Conservation (phyloP, 2,888 invertebrate genomes). For the Melanargia galathea region DNA sequence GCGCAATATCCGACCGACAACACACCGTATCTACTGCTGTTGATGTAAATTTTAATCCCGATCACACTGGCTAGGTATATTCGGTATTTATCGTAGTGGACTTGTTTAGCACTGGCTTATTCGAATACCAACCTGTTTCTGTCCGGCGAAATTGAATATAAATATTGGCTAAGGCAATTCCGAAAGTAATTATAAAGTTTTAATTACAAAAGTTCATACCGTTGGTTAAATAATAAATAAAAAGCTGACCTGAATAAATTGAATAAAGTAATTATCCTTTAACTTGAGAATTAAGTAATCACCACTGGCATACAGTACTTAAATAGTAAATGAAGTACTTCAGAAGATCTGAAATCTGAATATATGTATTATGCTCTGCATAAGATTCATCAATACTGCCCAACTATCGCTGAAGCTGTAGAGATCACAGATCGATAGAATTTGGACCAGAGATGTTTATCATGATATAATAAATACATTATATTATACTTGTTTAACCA, state of each 20-base stretch:
- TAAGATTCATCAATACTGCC: background rate
- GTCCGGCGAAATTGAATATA: background rate
- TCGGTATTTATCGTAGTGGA: conserved; percentile 19
- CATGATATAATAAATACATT: too few species aligned
- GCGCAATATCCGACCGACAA: conserved; percentile 75
- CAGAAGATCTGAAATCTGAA: too few species aligned
- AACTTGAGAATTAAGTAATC: background rate
- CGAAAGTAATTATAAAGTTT: conserved; percentile 15
- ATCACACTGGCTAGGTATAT: conserved; percentile 12
- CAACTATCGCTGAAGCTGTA: background rate
- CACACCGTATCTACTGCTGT: conserved; percentile 29
- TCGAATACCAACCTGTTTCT: conserved; percentile 4
- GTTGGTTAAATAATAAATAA: conserved; percentile 5
- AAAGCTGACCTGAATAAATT: background rate
- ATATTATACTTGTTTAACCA: background rate
- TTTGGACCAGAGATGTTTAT: too few species aligned
- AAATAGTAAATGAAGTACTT: background rate
- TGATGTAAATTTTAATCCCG: conserved; percentile 34
- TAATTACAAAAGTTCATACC: background rate
- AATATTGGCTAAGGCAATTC: conserved; percentile 9
- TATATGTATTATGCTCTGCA: background rate
- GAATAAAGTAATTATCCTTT: background rate
- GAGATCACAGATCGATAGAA: too few species aligned
- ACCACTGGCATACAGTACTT: background rate
- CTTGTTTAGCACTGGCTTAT: conserved; percentile 11